These are phyloP conservation scores for Uropsilus gracilis DNA, from an alignment of 2,113 vertebrate species.

Conservation along the genomic window DNA sequence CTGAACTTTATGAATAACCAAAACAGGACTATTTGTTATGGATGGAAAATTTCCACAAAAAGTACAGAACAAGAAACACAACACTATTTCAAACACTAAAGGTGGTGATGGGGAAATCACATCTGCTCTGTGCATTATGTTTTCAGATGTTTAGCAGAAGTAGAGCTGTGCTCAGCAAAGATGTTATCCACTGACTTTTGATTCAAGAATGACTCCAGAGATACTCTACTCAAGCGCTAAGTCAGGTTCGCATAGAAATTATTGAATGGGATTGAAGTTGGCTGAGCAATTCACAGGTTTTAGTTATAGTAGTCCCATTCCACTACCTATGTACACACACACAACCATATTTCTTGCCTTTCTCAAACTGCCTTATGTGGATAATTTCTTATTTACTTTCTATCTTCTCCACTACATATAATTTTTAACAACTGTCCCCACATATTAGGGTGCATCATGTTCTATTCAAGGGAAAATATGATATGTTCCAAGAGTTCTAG, in stretches of 20 bases:
- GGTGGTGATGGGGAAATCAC: not conserved
- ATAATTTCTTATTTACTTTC: constrained; percentile 37
- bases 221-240: not conserved
- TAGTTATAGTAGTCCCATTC: not conserved
- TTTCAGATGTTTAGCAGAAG: constrained; percentile 16
- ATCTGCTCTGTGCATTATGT: not conserved
- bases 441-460: not conserved
- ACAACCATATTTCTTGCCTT: not conserved
- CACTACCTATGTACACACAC: not conserved
- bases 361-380: constrained; percentile 21
- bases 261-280: not conserved
- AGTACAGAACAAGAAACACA: constrained; percentile 18
- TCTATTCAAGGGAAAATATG: not conserved
- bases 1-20: constrained; percentile 39
- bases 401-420: not conserved
- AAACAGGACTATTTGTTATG: not conserved
- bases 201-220: constrained; percentile 43
- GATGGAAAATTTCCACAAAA: constrained; percentile 23
- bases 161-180: not conserved
- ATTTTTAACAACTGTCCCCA: constrained; percentile 19
- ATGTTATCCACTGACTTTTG: not conserved
- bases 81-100: constrained; percentile 45
- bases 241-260: constrained; percentile 25
- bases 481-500: not conserved
- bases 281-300: constrained; percentile 33